Conservation (phyloP, 1,140 invertebrate genomes). For the Monochamus saltuarius region DNA sequence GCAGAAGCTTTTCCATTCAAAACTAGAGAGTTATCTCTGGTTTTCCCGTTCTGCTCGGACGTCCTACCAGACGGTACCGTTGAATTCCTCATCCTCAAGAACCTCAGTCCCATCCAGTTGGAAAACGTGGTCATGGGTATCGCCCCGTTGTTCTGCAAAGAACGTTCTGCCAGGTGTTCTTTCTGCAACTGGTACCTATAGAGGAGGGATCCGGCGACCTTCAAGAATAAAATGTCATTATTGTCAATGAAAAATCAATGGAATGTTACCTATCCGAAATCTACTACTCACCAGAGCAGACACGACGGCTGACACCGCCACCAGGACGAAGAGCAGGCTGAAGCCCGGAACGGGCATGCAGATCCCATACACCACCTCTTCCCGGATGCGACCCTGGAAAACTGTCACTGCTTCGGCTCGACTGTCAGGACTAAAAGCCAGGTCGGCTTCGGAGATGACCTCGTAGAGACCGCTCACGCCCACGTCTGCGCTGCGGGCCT, state of each 20-base stretch:
- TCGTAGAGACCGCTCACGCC: constrained; percentile 85
- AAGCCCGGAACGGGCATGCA: constrained; percentile 87
- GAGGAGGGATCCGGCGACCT: constrained; percentile 28
- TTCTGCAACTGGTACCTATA: constrained; percentile 68
- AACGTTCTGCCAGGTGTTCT: constrained; percentile 56
- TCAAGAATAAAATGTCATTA: too few species aligned
- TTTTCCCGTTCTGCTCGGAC: constrained; percentile 33
- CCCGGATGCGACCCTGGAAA: constrained; percentile 81
- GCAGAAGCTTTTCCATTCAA: constrained; percentile 27
- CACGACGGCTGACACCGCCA: constrained; percentile 80
- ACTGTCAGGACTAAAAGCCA: constrained; percentile 84
- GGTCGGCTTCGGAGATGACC: constrained; percentile 88
- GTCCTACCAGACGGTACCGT: constrained; percentile 12
- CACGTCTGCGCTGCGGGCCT: constrained; percentile 72
- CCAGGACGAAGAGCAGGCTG: constrained; percentile 82
- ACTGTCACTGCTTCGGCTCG: constrained; percentile 79
- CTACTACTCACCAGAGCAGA: constrained; percentile 64
- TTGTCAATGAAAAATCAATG: neutral
- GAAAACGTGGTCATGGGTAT: constrained; percentile 60
- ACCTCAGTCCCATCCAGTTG: constrained; percentile 71
- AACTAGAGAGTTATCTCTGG: constrained; percentile 25
- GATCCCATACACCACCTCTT: constrained; percentile 88
- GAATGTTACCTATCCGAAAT: neutral
- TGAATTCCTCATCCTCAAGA: constrained; percentile 60
- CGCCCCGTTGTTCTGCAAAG: constrained; percentile 53